Percentiles rank a stretch among this genome's conserved stretches.
These are phyloP conservation scores for Hippopotamus amphibius DNA, from an alignment of 2,113 vertebrate species.

Conservation along the genomic window DNA sequence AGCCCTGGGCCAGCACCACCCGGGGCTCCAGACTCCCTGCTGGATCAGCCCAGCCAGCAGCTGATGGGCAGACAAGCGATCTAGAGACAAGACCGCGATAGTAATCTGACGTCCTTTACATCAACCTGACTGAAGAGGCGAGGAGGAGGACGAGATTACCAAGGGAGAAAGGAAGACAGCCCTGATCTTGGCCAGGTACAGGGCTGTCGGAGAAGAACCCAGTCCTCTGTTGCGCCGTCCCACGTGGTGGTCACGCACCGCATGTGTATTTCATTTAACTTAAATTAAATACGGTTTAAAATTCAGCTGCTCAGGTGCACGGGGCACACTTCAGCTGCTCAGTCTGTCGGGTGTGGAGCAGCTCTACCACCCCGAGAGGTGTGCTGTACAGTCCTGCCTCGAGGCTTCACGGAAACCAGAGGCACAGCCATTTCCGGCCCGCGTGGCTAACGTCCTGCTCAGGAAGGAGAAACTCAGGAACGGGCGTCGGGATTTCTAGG, in stretches of 20 bases:
- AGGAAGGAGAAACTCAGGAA: not conserved
- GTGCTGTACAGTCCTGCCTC: too few species aligned
- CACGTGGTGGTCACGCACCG: rapidly evolving
- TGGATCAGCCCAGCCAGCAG: not conserved
- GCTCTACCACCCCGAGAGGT: rapidly evolving
- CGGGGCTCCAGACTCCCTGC: rapidly evolving
- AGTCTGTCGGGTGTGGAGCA: rapidly evolving
- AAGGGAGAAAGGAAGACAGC: rapidly evolving
- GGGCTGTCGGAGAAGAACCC: rapidly evolving
- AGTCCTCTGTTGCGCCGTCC: not conserved
- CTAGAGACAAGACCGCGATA: too few species aligned
- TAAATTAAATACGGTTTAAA: rapidly evolving
- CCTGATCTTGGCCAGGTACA: rapidly evolving
- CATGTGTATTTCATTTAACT: not conserved
- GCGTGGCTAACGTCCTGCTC: rapidly evolving
- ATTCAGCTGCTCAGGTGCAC: rapidly evolving
- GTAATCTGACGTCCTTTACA: rapidly evolving
- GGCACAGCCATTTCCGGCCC: rapidly evolving
- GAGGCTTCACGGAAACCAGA: not conserved
- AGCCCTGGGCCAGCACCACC: not conserved
- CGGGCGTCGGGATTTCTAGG: rapidly evolving
- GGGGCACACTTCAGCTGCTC: rapidly evolving
- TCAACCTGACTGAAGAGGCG: not conserved
- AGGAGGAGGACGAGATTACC: rapidly evolving
- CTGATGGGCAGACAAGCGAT: not conserved